Conservation (phyloP, 2,888 invertebrate species). For the Ophioninae sp. region DNA sequence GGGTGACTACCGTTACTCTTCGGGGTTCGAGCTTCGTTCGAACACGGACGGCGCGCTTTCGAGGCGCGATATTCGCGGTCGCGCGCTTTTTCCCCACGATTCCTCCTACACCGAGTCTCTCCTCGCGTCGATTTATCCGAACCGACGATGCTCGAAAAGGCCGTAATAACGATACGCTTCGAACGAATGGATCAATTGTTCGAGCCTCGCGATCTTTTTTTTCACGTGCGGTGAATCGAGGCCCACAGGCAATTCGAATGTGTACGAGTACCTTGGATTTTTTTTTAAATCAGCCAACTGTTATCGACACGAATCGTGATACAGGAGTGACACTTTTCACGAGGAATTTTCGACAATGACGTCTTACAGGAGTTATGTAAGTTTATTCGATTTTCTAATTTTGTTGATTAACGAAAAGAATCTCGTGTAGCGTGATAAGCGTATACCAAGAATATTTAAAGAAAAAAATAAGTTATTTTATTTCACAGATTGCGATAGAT, state of each 20-base stretch:
- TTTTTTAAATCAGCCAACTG: not conserved
- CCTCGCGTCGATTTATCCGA: not conserved
- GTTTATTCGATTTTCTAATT: slow-evolving; percentile 62
- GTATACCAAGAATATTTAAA: too few species aligned
- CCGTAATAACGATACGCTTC: slow-evolving; percentile 17
- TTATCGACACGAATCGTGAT: slow-evolving; percentile 32
- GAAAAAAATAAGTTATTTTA: too few species aligned
- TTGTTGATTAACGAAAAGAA: not conserved
- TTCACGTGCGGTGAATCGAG: slow-evolving; percentile 43
- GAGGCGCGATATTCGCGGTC: slow-evolving; percentile 66
- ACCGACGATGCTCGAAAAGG: slow-evolving; percentile 44
- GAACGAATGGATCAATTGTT: slow-evolving; percentile 43
- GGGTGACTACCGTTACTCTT: slow-evolving; percentile 73
- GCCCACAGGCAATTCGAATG: not conserved
- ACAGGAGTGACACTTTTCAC: slow-evolving; percentile 42
- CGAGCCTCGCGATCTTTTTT: slow-evolving; percentile 56
- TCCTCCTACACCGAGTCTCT: slow-evolving; percentile 13
- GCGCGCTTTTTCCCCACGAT: slow-evolving; percentile 64
- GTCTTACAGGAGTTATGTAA: slow-evolving; percentile 79
- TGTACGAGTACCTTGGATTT: slow-evolving; percentile 13
- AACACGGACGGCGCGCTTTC: slow-evolving; percentile 73
- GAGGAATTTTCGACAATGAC: slow-evolving; percentile 70
- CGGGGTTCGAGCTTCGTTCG: slow-evolving; percentile 77
- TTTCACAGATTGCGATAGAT: too few species aligned
- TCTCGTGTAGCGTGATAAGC: too few species aligned